These are phyloP conservation scores for Meriones unguiculatus DNA, from an alignment of 2,113 vertebrate species.

Conservation along the genomic window DNA sequence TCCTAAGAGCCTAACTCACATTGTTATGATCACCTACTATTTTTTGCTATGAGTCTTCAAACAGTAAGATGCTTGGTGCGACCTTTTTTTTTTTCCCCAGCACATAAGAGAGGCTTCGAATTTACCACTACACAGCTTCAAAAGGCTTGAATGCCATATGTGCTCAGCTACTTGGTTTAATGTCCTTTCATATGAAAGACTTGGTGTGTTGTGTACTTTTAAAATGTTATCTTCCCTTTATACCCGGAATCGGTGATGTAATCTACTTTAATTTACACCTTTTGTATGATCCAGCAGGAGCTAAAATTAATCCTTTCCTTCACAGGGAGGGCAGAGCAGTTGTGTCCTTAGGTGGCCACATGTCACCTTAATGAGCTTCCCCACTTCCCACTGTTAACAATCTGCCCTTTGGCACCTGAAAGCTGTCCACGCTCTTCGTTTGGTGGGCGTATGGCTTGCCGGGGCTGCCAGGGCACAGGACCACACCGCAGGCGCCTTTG, in stretches of 20 bases:
- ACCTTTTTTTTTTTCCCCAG: background rate
- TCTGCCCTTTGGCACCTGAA: constrained; percentile 77
- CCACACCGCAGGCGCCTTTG: background rate
- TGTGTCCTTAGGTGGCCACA: constrained; percentile 69
- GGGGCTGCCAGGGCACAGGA: background rate
- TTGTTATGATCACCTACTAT: background rate
- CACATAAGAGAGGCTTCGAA: background rate
- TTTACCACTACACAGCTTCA: background rate
- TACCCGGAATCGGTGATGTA: constrained; percentile 22
- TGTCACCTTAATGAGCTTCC: constrained; percentile 77
- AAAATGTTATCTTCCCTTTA: background rate
- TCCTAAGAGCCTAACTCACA: background rate
- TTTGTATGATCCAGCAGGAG: constrained; percentile 67
- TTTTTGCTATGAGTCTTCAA: constrained; percentile 20
- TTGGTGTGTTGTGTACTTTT: background rate
- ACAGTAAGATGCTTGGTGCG: background rate
- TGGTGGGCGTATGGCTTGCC: background rate
- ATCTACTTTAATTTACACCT: constrained; percentile 78
- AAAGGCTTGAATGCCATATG: background rate
- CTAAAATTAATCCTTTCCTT: constrained; percentile 77
- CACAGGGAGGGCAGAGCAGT: constrained; percentile 41
- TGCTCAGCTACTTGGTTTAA: constrained; percentile 52
- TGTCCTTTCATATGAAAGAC: background rate
- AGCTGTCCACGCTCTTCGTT: constrained; percentile 41
- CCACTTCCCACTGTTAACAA: constrained; percentile 70